Conservation (phyloP, 2,888 invertebrate species). For the Kryphioiulus occultus region DNA sequence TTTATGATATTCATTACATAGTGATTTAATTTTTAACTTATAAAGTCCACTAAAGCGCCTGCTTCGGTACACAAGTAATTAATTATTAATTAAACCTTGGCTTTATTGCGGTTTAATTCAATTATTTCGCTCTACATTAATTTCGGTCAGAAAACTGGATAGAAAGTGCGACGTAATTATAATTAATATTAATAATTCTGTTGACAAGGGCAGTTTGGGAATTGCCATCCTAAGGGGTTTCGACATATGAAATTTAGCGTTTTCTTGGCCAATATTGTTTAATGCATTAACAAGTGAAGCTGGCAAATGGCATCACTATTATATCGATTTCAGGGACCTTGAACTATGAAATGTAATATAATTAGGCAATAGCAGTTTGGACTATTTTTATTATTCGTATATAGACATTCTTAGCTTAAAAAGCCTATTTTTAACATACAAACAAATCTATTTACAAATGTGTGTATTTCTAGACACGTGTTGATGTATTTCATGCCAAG, state of each 20-base stretch:
- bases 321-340: too few relatives aligned
- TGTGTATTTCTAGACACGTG: too few relatives aligned
- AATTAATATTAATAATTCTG: constrained; percentile 19
- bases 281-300: too few relatives aligned
- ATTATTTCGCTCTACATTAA: constrained; percentile 10
- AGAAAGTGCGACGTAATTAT: not conserved
- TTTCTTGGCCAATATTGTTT: not conserved
- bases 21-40: not conserved
- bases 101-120: not conserved
- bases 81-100: not conserved
- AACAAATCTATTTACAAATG: too few relatives aligned
- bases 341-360: too few relatives aligned
- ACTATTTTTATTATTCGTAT: too few relatives aligned
- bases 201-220: constrained; percentile 7
- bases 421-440: too few relatives aligned
- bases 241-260: not conserved
- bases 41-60: not conserved
- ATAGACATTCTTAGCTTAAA: too few relatives aligned
- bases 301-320: not conserved
- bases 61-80: not conserved
- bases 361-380: too few relatives aligned
- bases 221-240: not conserved
- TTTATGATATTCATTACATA: not conserved
- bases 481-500: too few relatives aligned
- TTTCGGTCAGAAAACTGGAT: not conserved